phyloP scores from a whole-genome alignment of 2,888 invertebrate genomes.

The Standfussiana lucernea region DNA sequence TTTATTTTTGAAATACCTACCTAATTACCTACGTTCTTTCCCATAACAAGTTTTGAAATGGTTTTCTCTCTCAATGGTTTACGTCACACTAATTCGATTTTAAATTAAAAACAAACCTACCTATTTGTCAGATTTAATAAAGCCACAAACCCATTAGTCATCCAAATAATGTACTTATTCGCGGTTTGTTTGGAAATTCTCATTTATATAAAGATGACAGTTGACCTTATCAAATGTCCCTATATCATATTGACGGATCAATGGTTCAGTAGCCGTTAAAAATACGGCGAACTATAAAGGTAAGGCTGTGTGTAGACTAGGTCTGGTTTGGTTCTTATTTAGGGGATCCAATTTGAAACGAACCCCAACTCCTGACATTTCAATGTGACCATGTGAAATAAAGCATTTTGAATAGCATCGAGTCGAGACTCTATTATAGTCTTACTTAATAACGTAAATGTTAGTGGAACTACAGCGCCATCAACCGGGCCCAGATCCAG shows the following conservation, averaged over 20 bases:
- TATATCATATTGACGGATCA: slow-evolving; percentile 1
- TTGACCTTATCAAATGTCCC: slow-evolving; percentile 14
- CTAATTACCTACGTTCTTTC: background rate
- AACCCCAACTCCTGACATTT: no score
- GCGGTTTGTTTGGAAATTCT: slow-evolving; percentile 25
- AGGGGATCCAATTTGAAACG: background rate
- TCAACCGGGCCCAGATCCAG: no score
- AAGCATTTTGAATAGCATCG: no score
- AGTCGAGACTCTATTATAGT: no score
- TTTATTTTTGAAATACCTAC: background rate
- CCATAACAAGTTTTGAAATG: background rate
- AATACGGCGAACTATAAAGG: slow-evolving; percentile 17
- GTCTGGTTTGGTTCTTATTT: background rate
- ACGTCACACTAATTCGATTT: slow-evolving; percentile 19
- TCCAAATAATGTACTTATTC: slow-evolving; percentile 28
- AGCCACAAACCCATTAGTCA: slow-evolving; percentile 35
- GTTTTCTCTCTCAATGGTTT: background rate
- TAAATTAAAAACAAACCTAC: slow-evolving; percentile 31
- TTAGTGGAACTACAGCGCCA: no score
- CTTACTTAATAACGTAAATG: no score
- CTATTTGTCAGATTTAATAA: slow-evolving; percentile 41
- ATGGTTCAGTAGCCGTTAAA: background rate
- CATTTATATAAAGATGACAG: slow-evolving; percentile 30
- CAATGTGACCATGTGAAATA: no score
- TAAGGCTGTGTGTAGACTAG: background rate